Percentiles rank a stretch among this genome's conserved stretches.
phyloP scores from a whole-genome alignment of 1,140 invertebrate species.

The Schlechtendalia chinensis region DNA sequence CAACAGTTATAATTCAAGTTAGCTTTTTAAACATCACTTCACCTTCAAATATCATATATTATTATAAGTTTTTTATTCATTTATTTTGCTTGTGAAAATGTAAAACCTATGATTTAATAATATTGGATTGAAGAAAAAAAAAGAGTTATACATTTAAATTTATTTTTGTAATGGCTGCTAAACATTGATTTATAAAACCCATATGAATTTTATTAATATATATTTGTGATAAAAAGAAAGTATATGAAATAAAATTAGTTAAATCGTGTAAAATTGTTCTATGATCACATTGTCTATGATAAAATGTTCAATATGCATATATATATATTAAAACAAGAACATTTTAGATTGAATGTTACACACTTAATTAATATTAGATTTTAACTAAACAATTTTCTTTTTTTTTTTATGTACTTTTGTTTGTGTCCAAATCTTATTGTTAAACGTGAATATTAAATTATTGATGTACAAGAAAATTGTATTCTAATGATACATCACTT shows the following conservation, averaged over 20 bases:
- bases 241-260: too few species aligned
- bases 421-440: constrained; percentile 1
- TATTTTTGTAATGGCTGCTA: constrained; percentile 26
- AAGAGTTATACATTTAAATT: constrained; percentile 2
- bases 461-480: too few species aligned
- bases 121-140: not conserved
- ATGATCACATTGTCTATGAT: too few species aligned
- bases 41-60: not conserved
- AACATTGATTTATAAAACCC: not conserved
- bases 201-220: not conserved
- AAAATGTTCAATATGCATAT: too few species aligned
- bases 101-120: too few species aligned
- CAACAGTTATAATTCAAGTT: not conserved
- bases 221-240: too few species aligned
- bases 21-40: not conserved
- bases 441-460: not conserved
- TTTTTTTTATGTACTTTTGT: not conserved
- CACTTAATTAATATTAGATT: not conserved
- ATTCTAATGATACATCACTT: not conserved
- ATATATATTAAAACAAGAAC: not conserved
- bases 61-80: too few species aligned
- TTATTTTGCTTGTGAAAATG: not conserved
- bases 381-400: not conserved
- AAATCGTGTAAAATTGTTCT: too few species aligned
- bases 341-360: not conserved